A percentile compares a stretch with the other conserved stretches of the same genome.
Evolutionary conservation across 1,140 invertebrate genomes (phyloP).

Genomic region (Solenopsis invicta): DNA sequence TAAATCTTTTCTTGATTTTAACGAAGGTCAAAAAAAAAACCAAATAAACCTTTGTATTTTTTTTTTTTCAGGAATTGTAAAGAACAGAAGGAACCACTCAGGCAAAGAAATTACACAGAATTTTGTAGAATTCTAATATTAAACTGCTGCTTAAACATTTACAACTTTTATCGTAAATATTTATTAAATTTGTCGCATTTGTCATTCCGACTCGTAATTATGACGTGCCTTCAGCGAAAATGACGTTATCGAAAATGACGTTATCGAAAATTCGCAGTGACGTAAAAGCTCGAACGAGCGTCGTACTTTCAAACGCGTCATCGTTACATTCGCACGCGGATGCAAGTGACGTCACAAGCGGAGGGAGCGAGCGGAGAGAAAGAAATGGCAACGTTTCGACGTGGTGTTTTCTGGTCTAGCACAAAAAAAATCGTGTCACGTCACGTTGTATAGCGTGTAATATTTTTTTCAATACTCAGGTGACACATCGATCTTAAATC

Average conservation of each 20-base stretch:
- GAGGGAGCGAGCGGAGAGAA: background rate
- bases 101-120: background rate
- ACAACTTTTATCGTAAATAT: background rate
- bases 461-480: too few relatives aligned
- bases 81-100: background rate
- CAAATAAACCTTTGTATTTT: background rate
- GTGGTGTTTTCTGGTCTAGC: background rate
- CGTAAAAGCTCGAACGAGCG: conserved; percentile 7
- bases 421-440: conserved; percentile 52
- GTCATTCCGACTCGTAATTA: background rate
- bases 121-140: background rate
- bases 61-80: background rate
- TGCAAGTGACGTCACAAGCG: conserved; percentile 1
- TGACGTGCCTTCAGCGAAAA: conserved; percentile 10
- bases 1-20: background rate
- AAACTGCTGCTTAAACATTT: background rate
- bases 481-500: too few relatives aligned
- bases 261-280: background rate
- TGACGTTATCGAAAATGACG: background rate
- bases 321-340: background rate
- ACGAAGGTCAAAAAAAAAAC: background rate
- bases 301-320: background rate
- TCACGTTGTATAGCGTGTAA: conserved; percentile 44
- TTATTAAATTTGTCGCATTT: background rate
- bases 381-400: background rate